A percentile compares a stretch with the other conserved stretches of the same genome.
Evolutionary conservation across 2,113 vertebrate species (phyloP).

Genomic region (Cygnus buccinator): DNA sequence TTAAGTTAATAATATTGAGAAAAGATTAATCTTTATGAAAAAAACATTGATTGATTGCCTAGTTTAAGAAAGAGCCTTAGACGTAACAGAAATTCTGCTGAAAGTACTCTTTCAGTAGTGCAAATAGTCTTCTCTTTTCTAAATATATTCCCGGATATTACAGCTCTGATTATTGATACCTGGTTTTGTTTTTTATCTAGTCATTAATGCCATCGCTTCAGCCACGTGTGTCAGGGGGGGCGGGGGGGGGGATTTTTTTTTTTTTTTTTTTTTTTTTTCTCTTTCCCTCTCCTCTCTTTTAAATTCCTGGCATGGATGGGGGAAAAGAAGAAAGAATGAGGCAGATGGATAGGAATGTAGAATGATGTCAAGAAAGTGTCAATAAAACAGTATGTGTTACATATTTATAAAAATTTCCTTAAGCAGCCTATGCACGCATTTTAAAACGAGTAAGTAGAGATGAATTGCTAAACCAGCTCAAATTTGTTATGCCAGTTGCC

Average conservation of each 20-base stretch:
- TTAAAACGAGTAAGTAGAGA: slow-evolving; percentile 44
- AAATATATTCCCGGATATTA: slow-evolving; percentile 19
- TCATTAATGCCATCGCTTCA: slow-evolving; percentile 15
- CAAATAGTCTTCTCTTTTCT: slow-evolving; percentile 47
- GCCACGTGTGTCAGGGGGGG: no score
- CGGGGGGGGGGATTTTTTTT: no score
- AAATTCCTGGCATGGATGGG: background rate
- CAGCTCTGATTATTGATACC: background rate
- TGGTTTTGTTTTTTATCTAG: slow-evolving; percentile 49
- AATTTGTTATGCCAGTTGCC: background rate
- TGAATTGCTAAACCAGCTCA: background rate
- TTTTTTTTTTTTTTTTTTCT: no score
- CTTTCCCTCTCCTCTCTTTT: background rate
- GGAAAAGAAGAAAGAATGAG: background rate
- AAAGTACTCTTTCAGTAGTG: slow-evolving; percentile 36
- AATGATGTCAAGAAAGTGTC: slow-evolving; percentile 24
- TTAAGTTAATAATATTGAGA: slow-evolving; percentile 67
- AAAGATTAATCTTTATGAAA: slow-evolving; percentile 61
- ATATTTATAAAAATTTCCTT: background rate
- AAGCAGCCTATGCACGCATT: slow-evolving; percentile 10
- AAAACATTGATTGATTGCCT: slow-evolving; percentile 49
- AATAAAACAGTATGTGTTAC: slow-evolving; percentile 39
- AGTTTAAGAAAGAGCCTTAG: slow-evolving; percentile 37
- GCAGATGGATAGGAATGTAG: background rate
- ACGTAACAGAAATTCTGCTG: slow-evolving; percentile 45